Percentiles rank a stretch among this genome's conserved stretches.
These are phyloP conservation scores for Acleris literana DNA, from an alignment of 2,888 invertebrate genomes.

Conservation along the genomic window DNA sequence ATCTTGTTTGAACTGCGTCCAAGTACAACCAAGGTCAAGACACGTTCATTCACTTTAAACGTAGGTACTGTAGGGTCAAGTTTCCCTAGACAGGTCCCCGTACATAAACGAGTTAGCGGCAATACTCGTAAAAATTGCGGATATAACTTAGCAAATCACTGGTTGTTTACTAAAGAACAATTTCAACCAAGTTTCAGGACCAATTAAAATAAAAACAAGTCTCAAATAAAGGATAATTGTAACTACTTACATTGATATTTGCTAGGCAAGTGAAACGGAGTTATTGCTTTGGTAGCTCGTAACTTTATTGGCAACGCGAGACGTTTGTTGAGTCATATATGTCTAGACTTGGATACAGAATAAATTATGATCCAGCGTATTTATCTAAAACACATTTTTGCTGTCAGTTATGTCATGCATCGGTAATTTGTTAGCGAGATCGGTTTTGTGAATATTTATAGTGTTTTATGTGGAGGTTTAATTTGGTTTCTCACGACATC, in stretches of 20 bases:
- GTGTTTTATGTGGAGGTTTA: neutral
- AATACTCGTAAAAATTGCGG: too few species aligned
- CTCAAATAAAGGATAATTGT: slow-evolving; percentile 16
- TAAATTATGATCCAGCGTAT: slow-evolving; percentile 6
- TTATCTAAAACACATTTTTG: neutral
- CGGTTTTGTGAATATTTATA: neutral
- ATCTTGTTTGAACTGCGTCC: too few species aligned
- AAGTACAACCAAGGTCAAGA: too few species aligned
- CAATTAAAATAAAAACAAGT: slow-evolving; percentile 9
- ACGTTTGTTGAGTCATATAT: slow-evolving; percentile 13
- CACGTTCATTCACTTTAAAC: too few species aligned
- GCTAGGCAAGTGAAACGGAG: slow-evolving; percentile 18
- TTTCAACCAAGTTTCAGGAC: neutral
- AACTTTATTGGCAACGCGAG: slow-evolving; percentile 20
- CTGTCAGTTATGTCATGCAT: neutral
- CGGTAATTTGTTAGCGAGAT: slow-evolving; percentile 7
- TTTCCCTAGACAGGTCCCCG: too few species aligned
- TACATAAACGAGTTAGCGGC: too few species aligned
- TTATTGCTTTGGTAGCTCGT: slow-evolving; percentile 14
- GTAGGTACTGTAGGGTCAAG: too few species aligned
- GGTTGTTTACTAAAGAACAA: neutral
- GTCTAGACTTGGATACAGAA: slow-evolving; percentile 12
- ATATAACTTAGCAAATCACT: slow-evolving; percentile 5
- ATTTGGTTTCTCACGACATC: slow-evolving; percentile 4
- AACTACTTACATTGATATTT: slow-evolving; percentile 13